Conservation (phyloP, 2,888 invertebrate genomes). For the Noctua fimbriata region DNA sequence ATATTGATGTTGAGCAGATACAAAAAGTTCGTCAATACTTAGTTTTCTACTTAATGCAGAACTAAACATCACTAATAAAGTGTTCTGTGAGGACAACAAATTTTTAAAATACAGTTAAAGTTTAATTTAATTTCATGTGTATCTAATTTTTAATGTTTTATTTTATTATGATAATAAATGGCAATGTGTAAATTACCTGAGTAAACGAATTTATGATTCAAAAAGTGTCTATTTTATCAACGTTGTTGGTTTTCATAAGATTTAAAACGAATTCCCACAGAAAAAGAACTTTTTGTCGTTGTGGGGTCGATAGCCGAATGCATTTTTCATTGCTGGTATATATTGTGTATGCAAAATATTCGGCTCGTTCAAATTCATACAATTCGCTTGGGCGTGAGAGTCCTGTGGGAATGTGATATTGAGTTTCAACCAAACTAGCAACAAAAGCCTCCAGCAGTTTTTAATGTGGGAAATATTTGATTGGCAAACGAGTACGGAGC, state of each 20-base stretch:
- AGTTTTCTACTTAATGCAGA: slow-evolving; percentile 1
- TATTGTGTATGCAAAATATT: neutral
- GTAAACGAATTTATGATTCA: too few species aligned
- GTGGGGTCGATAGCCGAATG: neutral
- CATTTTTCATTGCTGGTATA: neutral
- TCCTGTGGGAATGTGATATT: neutral
- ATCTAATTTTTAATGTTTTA: too few species aligned
- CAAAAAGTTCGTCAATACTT: neutral
- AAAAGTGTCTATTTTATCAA: neutral
- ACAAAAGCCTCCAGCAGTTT: neutral
- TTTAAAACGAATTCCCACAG: neutral
- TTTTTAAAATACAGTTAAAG: neutral
- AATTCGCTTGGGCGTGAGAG: neutral
- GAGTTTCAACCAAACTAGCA: neutral
- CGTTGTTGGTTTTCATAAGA: neutral
- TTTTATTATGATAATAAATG: too few species aligned
- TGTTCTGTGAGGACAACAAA: neutral
- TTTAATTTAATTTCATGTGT: too few species aligned
- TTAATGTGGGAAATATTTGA: neutral
- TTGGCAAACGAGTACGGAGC: too few species aligned
- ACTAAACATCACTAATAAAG: neutral
- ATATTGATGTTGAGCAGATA: slow-evolving; percentile 2
- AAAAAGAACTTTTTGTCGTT: neutral
- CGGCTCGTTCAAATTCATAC: neutral
- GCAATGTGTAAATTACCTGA: too few species aligned